Conservation (phyloP, 2,797 vertebrate species). For the Poliocrania exsul region DNA sequence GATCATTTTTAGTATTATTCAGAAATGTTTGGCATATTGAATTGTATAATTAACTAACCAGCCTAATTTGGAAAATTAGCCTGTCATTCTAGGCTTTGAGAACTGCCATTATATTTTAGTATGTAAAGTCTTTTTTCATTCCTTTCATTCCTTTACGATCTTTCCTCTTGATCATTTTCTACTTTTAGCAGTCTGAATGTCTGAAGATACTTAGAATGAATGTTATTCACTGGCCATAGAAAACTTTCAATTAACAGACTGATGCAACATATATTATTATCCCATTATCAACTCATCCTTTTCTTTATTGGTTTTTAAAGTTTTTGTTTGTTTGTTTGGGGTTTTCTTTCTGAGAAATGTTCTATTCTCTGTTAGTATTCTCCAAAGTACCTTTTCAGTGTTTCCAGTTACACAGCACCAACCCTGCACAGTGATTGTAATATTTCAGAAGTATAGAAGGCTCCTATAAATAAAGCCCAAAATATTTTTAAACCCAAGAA, state of each 20-base stretch:
- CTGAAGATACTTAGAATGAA: constrained; percentile 60
- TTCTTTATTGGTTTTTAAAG: constrained; percentile 15
- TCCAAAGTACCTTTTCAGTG: background rate
- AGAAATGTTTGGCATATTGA: constrained; percentile 15
- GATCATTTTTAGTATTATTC: constrained; percentile 20
- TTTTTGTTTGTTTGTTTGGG: background rate
- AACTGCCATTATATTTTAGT: constrained; percentile 57
- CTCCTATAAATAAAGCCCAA: background rate
- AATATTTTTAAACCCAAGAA: background rate
- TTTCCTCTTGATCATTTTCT: constrained; percentile 63
- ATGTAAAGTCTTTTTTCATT: constrained; percentile 37
- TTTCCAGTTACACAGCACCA: background rate
- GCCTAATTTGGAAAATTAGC: constrained; percentile 40
- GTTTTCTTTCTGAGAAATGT: constrained; percentile 23
- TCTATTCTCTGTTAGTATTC: background rate
- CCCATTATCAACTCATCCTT: constrained; percentile 66
- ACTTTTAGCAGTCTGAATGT: constrained; percentile 37
- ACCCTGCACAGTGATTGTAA: background rate
- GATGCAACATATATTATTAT: constrained; percentile 53
- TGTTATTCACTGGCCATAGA: constrained; percentile 62
- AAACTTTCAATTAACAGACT: constrained; percentile 72
- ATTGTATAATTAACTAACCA: constrained; percentile 45
- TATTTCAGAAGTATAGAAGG: background rate
- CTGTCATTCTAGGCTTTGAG: constrained; percentile 23
- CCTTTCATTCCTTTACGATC: constrained; percentile 37